phyloP scores from a whole-genome alignment of 2,888 invertebrate genomes.

The Pharmacophagus antenor region DNA sequence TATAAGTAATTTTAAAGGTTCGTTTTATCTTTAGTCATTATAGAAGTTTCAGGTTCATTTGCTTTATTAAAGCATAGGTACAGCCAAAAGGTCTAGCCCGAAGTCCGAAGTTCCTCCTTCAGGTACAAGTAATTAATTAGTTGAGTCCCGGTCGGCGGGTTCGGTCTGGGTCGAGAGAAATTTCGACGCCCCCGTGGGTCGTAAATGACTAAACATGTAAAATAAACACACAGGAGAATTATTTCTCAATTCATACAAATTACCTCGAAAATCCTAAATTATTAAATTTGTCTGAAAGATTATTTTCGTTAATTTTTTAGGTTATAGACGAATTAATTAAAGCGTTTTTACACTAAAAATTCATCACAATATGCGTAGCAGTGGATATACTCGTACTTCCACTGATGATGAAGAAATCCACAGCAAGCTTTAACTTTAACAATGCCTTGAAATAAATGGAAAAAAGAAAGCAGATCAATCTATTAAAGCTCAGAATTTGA shows the following conservation, averaged over 20 bases:
- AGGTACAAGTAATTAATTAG: slow-evolving; percentile 28
- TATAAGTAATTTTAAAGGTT: not conserved
- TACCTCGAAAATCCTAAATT: not conserved
- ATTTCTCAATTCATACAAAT: slow-evolving; percentile 2
- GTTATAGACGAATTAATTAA: too few species aligned
- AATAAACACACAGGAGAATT: slow-evolving; percentile 12
- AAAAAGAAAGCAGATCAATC: not conserved
- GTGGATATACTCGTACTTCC: too few species aligned
- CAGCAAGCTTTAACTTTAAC: too few species aligned
- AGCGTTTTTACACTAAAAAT: too few species aligned
- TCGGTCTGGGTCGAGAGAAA: slow-evolving; percentile 8
- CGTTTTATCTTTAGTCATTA: not conserved
- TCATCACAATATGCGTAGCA: too few species aligned
- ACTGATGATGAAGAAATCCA: too few species aligned
- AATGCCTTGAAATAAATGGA: too few species aligned
- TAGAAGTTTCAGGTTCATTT: slow-evolving; percentile 11
- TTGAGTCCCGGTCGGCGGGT: slow-evolving; percentile 11
- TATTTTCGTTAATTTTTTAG: not conserved
- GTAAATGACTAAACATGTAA: slow-evolving; percentile 15
- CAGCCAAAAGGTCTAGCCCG: slow-evolving; percentile 10
- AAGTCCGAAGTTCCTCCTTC: slow-evolving; percentile 13
- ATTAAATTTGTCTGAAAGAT: not conserved
- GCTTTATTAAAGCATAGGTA: slow-evolving; percentile 2
- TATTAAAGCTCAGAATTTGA: not conserved
- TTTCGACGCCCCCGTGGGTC: slow-evolving; percentile 7